phyloP scores from a whole-genome alignment of 2,888 invertebrate genomes.

The Onchidella celtica region DNA sequence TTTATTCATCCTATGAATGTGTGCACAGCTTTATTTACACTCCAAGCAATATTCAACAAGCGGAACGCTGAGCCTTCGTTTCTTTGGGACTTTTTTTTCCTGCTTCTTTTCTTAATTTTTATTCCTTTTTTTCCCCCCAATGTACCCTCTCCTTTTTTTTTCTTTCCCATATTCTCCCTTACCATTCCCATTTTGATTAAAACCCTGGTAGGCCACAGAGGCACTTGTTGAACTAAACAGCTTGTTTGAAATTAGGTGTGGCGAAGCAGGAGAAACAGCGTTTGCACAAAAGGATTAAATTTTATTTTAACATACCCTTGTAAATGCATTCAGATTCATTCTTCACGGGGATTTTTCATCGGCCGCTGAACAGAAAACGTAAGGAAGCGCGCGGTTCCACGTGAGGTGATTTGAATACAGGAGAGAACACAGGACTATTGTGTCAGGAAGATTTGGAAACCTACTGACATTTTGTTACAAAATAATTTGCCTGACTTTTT shows the following conservation, averaged over 20 bases:
- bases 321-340: background rate
- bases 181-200: slow-evolving; percentile 3
- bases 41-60: slow-evolving; percentile 27
- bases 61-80: background rate
- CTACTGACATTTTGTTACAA: too few relatives aligned
- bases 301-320: background rate
- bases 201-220: slow-evolving; percentile 1
- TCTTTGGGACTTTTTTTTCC: background rate
- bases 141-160: background rate
- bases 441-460: too few relatives aligned
- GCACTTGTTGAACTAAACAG: slow-evolving; percentile 32
- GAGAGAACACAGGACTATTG: too few relatives aligned
- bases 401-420: too few relatives aligned
- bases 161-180: background rate
- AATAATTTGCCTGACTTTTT: too few relatives aligned
- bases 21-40: slow-evolving; percentile 35
- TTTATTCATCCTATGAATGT: slow-evolving; percentile 3
- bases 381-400: too few relatives aligned
- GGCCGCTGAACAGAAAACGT: too few relatives aligned
- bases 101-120: background rate
- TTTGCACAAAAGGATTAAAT: background rate
- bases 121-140: background rate
- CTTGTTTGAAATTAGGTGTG: slow-evolving; percentile 24
- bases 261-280: background rate
- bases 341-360: too few relatives aligned